Conservation (phyloP, 2,113 vertebrate species). For the Uria lomvia region DNA sequence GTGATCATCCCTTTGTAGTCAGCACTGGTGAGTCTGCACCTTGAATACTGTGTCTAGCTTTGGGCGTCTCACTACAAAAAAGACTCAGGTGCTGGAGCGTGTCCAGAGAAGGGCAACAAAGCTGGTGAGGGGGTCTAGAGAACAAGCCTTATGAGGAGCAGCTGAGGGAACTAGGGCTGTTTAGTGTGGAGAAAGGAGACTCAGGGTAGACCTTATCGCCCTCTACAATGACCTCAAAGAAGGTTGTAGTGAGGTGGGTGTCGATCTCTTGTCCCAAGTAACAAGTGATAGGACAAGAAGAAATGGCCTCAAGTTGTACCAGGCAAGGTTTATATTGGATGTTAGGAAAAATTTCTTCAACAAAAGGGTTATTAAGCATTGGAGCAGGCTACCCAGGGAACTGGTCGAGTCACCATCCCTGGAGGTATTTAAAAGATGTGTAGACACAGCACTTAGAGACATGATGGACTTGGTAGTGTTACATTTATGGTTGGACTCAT, state of each 20-base stretch:
- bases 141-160: rapidly evolving
- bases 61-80: neutral
- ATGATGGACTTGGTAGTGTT: neutral
- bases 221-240: neutral
- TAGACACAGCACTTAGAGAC: rapidly evolving
- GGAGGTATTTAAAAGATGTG: neutral
- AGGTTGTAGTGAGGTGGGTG: neutral
- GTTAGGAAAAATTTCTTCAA: neutral
- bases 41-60: neutral
- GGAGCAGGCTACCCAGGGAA: neutral
- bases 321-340: neutral
- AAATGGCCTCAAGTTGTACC: neutral
- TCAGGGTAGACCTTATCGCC: rapidly evolving
- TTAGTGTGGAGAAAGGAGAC: neutral
- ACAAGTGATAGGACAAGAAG: neutral
- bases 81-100: rapidly evolving
- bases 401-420: neutral
- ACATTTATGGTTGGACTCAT: neutral
- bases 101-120: neutral
- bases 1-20: rapidly evolving
- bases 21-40: rapidly evolving
- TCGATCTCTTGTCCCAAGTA: neutral
- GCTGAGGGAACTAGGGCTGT: neutral
- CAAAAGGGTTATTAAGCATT: rapidly evolving
- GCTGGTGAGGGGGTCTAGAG: neutral